Percentiles rank a stretch among this genome's conserved stretches.
Conservation (phyloP, 2,113 vertebrate species). For the Stercorarius parasiticus region DNA sequence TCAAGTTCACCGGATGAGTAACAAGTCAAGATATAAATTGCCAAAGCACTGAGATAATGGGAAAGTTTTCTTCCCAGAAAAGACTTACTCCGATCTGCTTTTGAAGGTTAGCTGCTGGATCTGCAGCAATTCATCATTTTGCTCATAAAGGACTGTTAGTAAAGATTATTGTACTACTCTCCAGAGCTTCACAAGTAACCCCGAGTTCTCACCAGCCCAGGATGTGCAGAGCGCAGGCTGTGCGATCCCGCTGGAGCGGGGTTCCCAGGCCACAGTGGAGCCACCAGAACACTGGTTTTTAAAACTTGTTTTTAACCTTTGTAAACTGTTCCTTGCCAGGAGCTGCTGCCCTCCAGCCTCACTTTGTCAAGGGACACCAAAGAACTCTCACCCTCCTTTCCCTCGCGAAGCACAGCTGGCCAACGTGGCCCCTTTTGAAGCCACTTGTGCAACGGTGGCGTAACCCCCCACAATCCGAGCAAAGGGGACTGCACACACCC, state of each 20-base stretch:
- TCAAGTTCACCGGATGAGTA: not conserved
- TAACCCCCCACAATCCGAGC: accelerated
- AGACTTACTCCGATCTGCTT: accelerated
- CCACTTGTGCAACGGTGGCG: accelerated
- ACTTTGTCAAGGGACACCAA: accelerated
- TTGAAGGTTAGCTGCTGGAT: not conserved
- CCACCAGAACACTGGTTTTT: accelerated
- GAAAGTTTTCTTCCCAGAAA: not conserved
- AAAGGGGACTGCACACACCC: accelerated
- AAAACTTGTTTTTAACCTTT: not conserved
- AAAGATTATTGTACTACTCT: not conserved
- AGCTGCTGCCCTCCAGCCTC: not conserved
- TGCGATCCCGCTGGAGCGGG: accelerated
- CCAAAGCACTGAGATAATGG: conserved; percentile 29
- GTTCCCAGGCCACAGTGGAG: not conserved
- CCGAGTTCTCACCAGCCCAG: not conserved
- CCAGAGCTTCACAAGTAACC: not conserved
- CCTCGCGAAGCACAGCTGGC: accelerated
- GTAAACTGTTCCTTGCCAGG: not conserved
- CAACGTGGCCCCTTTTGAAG: accelerated
- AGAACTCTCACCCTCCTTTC: not conserved
- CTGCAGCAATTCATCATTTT: not conserved
- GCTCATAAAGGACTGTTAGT: not conserved
- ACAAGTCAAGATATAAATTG: not conserved
- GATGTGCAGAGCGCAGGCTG: no score